A percentile compares a stretch with the other conserved stretches of the same genome.
Conservation (phyloP, 2,113 vertebrate genomes). For the Anarhynchus alexandrinus region DNA sequence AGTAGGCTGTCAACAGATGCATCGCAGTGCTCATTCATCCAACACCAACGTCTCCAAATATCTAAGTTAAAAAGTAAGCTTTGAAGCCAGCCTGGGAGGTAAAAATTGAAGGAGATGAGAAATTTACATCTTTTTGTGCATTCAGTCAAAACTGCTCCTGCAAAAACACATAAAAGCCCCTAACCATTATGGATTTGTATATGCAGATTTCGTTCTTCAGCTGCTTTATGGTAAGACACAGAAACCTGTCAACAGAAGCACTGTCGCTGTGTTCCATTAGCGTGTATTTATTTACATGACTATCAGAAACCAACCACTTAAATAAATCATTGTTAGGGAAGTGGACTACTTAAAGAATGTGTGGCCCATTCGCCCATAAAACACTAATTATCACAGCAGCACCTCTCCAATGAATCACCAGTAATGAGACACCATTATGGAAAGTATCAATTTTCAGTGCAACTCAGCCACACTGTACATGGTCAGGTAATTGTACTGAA, state of each 20-base stretch:
- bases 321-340: slow-evolving; percentile 44
- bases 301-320: slow-evolving; percentile 14
- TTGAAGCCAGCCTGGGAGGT: slow-evolving; percentile 35
- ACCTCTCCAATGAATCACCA: slow-evolving; percentile 40
- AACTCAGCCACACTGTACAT: background rate
- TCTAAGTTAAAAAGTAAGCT: slow-evolving; percentile 10
- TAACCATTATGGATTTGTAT: slow-evolving; percentile 52
- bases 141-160: slow-evolving; percentile 27
- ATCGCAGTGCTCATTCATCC: background rate
- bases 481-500: slow-evolving; percentile 19
- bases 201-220: slow-evolving; percentile 42
- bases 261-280: background rate
- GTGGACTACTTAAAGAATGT: slow-evolving; percentile 21
- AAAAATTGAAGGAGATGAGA: slow-evolving; percentile 13
- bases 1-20: background rate
- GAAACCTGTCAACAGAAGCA: slow-evolving; percentile 34
- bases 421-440: slow-evolving; percentile 23
- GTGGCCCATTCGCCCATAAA: slow-evolving; percentile 8
- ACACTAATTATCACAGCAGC: slow-evolving; percentile 51
- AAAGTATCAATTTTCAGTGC: slow-evolving; percentile 45
- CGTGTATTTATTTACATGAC: slow-evolving; percentile 43
- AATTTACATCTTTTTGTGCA: slow-evolving; percentile 49
- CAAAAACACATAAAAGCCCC: slow-evolving; percentile 32
- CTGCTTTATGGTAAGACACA: slow-evolving; percentile 20
- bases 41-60: slow-evolving; percentile 14